A percentile compares a stretch with the other conserved stretches of the same genome.
Evolutionary conservation across 2,113 vertebrate genomes (phyloP).

Genomic region (Mystacornis crossleyi): DNA sequence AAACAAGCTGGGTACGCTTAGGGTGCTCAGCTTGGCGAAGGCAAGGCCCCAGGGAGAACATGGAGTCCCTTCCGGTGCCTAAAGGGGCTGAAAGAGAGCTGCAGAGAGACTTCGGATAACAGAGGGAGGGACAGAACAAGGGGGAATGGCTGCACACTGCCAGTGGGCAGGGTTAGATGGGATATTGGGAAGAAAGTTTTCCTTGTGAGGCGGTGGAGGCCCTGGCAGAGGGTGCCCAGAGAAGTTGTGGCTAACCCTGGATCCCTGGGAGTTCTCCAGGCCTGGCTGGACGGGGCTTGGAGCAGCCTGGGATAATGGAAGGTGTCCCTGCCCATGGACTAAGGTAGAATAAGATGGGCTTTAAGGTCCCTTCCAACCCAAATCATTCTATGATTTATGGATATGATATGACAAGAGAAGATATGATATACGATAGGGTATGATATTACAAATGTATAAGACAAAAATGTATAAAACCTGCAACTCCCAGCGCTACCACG

Average conservation of each 20-base stretch:
- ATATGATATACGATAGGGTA: background rate
- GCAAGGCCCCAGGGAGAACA: background rate
- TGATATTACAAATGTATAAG: background rate
- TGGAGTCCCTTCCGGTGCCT: fast-evolving
- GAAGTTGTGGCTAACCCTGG: background rate
- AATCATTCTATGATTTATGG: background rate
- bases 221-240: background rate
- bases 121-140: too few relatives aligned
- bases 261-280: background rate
- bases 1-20: background rate
- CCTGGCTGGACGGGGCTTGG: fast-evolving
- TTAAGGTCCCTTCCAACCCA: background rate
- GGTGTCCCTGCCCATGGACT: background rate
- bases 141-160: fast-evolving
- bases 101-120: too few relatives aligned
- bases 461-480: background rate
- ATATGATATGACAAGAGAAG: too few relatives aligned
- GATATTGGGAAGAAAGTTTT: fast-evolving
- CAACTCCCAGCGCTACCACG: background rate
- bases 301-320: fast-evolving
- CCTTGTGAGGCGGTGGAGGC: fast-evolving
- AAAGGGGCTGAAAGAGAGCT: background rate
- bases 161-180: fast-evolving
- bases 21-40: background rate
- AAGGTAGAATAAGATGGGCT: fast-evolving